Conservation (phyloP, 2,113 vertebrate species). For the Symphodus melops region DNA sequence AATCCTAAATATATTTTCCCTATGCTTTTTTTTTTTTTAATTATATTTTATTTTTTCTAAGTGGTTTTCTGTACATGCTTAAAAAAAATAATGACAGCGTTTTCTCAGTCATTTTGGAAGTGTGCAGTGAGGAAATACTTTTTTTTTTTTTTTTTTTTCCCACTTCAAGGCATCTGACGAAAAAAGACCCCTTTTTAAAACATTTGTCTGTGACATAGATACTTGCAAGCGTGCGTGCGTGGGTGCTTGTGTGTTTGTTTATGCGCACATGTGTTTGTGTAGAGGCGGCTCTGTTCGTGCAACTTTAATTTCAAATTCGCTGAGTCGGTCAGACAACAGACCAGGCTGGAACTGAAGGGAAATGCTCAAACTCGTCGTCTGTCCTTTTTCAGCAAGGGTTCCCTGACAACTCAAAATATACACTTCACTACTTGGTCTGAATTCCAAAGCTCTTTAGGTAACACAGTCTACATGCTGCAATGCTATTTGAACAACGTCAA, state of each 20-base stretch:
- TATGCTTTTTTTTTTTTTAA: constrained; percentile 64
- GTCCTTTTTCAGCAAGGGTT: constrained; percentile 21
- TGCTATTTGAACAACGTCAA: constrained; percentile 59
- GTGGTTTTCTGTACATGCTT: constrained; percentile 70
- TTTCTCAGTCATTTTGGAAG: constrained; percentile 53
- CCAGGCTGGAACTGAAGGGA: constrained; percentile 50
- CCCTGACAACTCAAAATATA: constrained; percentile 33
- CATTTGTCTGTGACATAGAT: constrained; percentile 60
- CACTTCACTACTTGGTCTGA: constrained; percentile 44
- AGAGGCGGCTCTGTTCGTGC: constrained; percentile 56
- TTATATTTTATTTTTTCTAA: constrained; percentile 69
- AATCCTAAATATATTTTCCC: constrained; percentile 65
- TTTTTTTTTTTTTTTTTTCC: constrained; percentile 8
- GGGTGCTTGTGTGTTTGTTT: constrained; percentile 54
- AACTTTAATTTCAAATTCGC: constrained; percentile 43
- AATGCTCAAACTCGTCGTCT: constrained; percentile 12
- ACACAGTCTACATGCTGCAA: constrained; percentile 51
- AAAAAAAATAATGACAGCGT: constrained; percentile 58
- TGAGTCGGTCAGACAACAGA: constrained; percentile 47
- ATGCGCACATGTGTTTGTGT: constrained; percentile 37
- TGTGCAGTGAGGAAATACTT: constrained; percentile 42
- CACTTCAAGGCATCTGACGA: constrained; percentile 34
- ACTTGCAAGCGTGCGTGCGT: constrained; percentile 42
- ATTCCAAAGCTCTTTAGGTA: constrained; percentile 50
- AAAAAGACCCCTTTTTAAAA: constrained; percentile 43